phyloP scores from a whole-genome alignment of 1,140 invertebrate species.

The Caerostris extrusa region DNA sequence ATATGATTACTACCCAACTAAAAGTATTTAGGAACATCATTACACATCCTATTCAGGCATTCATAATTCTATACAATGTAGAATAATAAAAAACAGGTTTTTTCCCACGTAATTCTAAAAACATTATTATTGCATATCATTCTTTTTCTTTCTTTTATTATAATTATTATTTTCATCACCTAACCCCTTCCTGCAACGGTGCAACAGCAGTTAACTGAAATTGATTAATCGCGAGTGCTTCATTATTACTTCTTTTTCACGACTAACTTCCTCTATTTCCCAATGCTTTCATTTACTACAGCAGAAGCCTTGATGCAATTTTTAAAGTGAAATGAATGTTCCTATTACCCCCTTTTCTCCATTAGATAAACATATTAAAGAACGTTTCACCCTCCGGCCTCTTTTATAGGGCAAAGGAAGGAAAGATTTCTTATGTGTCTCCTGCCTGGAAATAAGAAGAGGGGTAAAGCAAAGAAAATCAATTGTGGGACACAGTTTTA shows the following conservation, averaged over 20 bases:
- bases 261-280: not conserved
- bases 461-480: not conserved
- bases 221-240: slow-evolving; percentile 16
- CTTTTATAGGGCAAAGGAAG: slow-evolving; percentile 18
- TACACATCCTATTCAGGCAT: no score
- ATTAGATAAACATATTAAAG: slow-evolving; percentile 61
- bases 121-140: no score
- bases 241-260: no score
- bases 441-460: not conserved
- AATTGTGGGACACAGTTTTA: not conserved
- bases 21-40: no score
- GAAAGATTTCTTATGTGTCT: not conserved
- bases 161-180: no score
- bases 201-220: not conserved
- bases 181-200: no score
- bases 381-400: slow-evolving; percentile 36
- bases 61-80: no score
- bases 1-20: no score
- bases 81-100: no score
- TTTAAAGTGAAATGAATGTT: slow-evolving; percentile 64
- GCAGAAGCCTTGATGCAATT: slow-evolving; percentile 37
- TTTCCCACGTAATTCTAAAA: no score
- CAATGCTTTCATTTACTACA: slow-evolving; percentile 1
- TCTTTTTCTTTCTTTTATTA: no score
- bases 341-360: slow-evolving; percentile 58